Conservation (phyloP, 1,140 invertebrate genomes). For the Eriosoma lanigerum region DNA sequence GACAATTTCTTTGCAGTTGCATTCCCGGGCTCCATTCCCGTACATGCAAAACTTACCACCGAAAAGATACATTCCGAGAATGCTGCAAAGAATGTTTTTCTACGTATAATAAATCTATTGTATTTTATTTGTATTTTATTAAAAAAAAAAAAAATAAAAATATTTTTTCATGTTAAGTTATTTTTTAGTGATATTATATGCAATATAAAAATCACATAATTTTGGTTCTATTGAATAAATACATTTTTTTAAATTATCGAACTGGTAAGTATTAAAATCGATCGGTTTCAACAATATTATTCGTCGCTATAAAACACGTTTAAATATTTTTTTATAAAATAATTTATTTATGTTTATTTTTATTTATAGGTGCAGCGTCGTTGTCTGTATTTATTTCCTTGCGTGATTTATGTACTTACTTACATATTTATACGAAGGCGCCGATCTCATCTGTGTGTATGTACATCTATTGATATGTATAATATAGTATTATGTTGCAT, state of each 20-base stretch:
- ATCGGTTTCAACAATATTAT: too few relatives aligned
- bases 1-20: conserved; percentile 87
- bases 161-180: too few relatives aligned
- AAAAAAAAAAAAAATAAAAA: too few relatives aligned
- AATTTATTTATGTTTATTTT: too few relatives aligned
- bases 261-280: too few relatives aligned
- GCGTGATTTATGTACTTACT: not conserved
- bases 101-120: conserved; percentile 15
- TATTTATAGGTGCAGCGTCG: not conserved
- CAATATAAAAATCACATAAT: too few relatives aligned
- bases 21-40: conserved; percentile 80
- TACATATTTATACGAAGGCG: conserved; percentile 47
- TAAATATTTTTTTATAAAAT: too few relatives aligned
- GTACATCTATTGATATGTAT: conserved; percentile 10
- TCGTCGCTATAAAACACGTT: too few relatives aligned
- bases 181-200: too few relatives aligned
- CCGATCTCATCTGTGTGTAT: not conserved
- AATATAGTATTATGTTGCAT: not conserved
- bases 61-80: conserved; percentile 98
- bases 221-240: too few relatives aligned
- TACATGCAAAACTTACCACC: conserved; percentile 99
- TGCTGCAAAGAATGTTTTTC: conserved; percentile 66
- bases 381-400: not conserved
- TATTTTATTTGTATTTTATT: too few relatives aligned
- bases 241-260: too few relatives aligned